Evolutionary conservation across 2,797 vertebrate genomes (phyloP).

Genomic region (Hylomyscus alleni): DNA sequence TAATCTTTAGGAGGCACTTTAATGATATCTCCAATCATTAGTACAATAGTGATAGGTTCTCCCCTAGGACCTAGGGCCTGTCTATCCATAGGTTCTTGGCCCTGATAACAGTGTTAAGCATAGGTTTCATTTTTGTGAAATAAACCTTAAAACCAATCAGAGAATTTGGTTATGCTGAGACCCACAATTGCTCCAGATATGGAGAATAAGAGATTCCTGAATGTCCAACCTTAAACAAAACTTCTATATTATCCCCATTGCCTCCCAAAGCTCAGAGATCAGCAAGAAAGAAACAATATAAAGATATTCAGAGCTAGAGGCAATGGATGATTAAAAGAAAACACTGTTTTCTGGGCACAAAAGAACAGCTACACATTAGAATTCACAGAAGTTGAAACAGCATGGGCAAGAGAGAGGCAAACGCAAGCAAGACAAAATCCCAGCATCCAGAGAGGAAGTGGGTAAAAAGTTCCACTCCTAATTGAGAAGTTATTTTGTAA

Average conservation of each 20-base stretch:
- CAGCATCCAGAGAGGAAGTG: fast-evolving
- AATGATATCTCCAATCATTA: background rate
- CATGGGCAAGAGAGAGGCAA: background rate
- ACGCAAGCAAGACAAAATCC: background rate
- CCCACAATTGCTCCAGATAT: background rate
- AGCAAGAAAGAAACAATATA: background rate
- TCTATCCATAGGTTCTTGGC: background rate
- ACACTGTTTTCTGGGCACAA: too few species aligned
- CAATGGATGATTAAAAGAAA: background rate
- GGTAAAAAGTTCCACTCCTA: background rate
- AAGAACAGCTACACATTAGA: background rate
- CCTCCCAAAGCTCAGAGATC: background rate
- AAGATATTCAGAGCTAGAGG: background rate
- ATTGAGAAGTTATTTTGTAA: background rate
- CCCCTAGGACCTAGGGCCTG: background rate
- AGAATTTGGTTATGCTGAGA: background rate
- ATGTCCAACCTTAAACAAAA: background rate
- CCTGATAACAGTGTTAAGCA: background rate
- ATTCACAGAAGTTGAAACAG: background rate
- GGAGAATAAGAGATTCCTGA: background rate
- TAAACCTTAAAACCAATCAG: background rate
- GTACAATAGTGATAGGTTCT: background rate
- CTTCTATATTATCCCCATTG: background rate
- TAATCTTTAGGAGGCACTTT: background rate
- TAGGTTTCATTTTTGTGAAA: background rate